Evolutionary conservation across 2,888 invertebrate genomes (phyloP).

Genomic region (Drosophila subquinaria): DNA sequence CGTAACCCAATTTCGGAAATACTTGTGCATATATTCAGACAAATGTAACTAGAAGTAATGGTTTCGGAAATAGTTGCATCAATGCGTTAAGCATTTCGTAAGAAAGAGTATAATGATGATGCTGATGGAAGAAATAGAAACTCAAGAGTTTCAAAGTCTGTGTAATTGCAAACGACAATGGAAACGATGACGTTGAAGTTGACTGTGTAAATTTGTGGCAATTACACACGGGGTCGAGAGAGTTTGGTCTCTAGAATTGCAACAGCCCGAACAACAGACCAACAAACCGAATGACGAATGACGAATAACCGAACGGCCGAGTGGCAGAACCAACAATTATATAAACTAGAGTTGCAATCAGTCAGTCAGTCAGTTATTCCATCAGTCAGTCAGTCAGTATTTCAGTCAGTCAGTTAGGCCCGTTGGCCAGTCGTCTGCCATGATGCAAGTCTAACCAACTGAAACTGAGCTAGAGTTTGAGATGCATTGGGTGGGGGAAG

Average conservation of each 20-base stretch:
- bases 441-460: conserved; percentile 54
- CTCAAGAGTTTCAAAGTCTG: conserved; percentile 30
- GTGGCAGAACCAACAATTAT: conserved; percentile 74
- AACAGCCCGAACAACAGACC: conserved; percentile 33
- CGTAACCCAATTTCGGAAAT: background rate
- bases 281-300: conserved; percentile 10
- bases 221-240: conserved; percentile 58
- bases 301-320: conserved; percentile 28
- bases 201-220: conserved; percentile 69
- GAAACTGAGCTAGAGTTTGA: conserved; percentile 35
- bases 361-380: conserved; percentile 33
- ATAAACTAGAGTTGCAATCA: conserved; percentile 72
- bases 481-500: background rate
- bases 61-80: background rate
- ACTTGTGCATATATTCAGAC: background rate
- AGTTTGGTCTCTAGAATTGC: conserved; percentile 59
- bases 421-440: conserved; percentile 37
- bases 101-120: conserved; percentile 17
- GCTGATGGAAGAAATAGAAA: conserved; percentile 48
- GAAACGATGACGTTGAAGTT: conserved; percentile 46
- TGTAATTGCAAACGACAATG: conserved; percentile 56
- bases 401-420: conserved; percentile 14
- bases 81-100: conserved; percentile 6
- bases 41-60: background rate
- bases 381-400: conserved; percentile 11